A percentile compares a stretch with the other conserved stretches of the same genome.
Evolutionary conservation across 2,888 invertebrate species (phyloP).

Genomic region (Sphinx pinastri): DNA sequence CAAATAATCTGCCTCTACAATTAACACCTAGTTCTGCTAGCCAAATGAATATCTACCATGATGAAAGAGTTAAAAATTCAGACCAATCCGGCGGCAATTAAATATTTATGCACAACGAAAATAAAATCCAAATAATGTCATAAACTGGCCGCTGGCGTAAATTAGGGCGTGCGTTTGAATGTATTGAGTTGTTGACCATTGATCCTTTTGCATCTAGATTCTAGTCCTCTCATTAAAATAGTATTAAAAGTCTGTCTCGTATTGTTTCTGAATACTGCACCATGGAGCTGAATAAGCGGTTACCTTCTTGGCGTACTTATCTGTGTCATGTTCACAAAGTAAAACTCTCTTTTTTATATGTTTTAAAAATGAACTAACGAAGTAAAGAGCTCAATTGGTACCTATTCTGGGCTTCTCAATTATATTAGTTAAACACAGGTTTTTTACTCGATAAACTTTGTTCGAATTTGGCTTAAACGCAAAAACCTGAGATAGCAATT

Average conservation of each 20-base stretch:
- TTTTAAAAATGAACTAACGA: no score
- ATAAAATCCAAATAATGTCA: conserved; percentile 22
- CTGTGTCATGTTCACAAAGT: not conserved
- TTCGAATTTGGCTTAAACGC: conserved; percentile 3
- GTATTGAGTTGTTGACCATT: no score
- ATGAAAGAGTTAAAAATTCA: conserved; percentile 22
- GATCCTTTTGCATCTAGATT: no score
- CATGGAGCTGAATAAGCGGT: no score
- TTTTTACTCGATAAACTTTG: not conserved
- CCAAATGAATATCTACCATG: conserved; percentile 11
- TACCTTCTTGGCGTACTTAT: no score
- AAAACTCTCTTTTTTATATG: not conserved
- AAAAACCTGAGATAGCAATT: conserved; percentile 3
- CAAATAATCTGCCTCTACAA: not conserved
- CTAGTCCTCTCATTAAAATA: no score
- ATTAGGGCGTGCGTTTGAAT: not conserved
- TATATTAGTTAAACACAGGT: not conserved
- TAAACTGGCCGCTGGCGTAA: conserved; percentile 3
- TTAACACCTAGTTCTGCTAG: not conserved
- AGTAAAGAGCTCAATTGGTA: no score
- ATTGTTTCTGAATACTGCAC: no score
- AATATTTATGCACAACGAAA: conserved; percentile 11
- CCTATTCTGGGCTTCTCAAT: not conserved
- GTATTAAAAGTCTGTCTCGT: no score
- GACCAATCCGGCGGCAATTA: conserved; percentile 6